Evolutionary conservation across 2,888 invertebrate genomes (phyloP), one percentile per base, ranked within the genome.

Genomic region (Matsumyia berberina): DNA sequence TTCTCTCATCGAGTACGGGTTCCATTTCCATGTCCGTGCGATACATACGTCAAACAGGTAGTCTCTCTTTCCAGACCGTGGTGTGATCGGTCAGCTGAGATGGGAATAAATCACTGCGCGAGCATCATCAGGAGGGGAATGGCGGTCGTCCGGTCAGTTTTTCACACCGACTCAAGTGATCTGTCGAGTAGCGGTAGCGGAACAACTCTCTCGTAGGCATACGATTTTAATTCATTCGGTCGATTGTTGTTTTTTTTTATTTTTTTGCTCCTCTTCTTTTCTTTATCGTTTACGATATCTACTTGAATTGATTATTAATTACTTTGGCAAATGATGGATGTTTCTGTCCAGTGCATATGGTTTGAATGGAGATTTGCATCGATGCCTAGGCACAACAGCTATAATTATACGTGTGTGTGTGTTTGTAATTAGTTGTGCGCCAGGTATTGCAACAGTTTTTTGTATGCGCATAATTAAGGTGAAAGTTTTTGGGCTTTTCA

Each of bases 281-380:
- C 46, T 31, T 24, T 53, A 29, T 57, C 39, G 55, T 57, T 70
- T 42, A 37, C 51, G 46, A 55, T n/a, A n/a, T 64, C 17, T 31
- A 55, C 35, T 62, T 49, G 46, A 55, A 42, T 83, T 69, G 60
- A 67, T 73, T 69, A 78, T 62, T 72, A 72, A 79, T 64, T 69
- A 51, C 49, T 46, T 44, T 37, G 39, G 70, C 58, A 72, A 33
- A 72, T 78, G 73, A 78, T 83, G 57, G 39, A 78, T 73, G 57
- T 78, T 39, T 67, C 46, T 67, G 49, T 33, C 42, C 57, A 57
- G 55, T 74, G 67, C 60, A 79, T 62, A 42, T 42, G 39, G 42
- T 58, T 66, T 46, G 35, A 64, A 70, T 72, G 39, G 15, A 42
- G 62, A 72, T 82, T 78, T 83, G 78, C 73, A 67, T 67, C 31